Base-by-base conservation (phyloP, 2,113 vertebrate genomes). In the Odocoileus hemionus region DNA sequence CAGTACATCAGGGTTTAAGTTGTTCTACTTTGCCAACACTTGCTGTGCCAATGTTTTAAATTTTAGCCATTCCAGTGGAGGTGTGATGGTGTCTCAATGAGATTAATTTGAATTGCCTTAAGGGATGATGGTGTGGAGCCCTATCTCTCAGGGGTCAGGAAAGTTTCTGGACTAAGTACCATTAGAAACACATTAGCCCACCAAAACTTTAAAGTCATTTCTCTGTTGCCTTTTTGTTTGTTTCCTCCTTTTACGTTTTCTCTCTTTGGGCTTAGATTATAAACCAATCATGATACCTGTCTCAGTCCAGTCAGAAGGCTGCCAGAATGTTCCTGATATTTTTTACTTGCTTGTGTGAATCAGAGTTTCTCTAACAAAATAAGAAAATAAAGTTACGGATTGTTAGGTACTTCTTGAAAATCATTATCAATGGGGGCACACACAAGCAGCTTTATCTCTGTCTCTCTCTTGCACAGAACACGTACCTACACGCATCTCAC, bases 351-450 rank as follows among this genome's bases (percentile, higher is more conserved):
- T 64, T 82, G 19, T 82, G 14, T 92, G 88, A 2, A 67, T 70
- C 47, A 57, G 45, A 58, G 6, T 96, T 89, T 96, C 8, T 61
- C 23, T 74, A 74, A 17, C 10, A 95, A 92, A 93, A 36, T 61
- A 54, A 74, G 10, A 45, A 28, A 67, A 84, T 84, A n/a, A 94
- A 80, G 43, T 85, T 64, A 83, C 50, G 21, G 87, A 58, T 88
- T 79, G 28, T 87, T 43, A 80, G n/a, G 25, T 60, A 86, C 58
- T 89, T 96, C 55, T 95, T 78, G 43, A 95, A 89, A 94, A 57
- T 94, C 80, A 28, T 57, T 88, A 64, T 25, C 30, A 39, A 43
- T 84, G 50, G 39, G 43, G 60, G 60, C 36, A 95, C 36, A 93
- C 23, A 61, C 17, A 47, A 84, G 39, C 19, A 43, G 7, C 26